These are phyloP conservation scores for Agriotes lineatus DNA, from an alignment of 2,888 invertebrate genomes.

Conservation along the genomic window DNA sequence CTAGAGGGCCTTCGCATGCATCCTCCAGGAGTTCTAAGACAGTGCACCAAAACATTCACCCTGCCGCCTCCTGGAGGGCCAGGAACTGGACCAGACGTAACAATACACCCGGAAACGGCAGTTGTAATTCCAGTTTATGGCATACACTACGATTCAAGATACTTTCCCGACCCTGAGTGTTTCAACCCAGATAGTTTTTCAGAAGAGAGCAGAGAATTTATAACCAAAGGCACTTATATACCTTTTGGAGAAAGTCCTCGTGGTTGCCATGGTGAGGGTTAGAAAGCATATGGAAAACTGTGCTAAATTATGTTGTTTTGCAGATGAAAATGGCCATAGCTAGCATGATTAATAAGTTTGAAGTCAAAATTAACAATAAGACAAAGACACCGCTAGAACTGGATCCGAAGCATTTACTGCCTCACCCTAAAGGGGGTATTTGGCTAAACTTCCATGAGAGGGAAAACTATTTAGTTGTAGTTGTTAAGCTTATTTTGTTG, in stretches of 20 bases:
- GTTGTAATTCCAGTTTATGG: constrained; percentile 46
- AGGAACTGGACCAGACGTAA: constrained; percentile 48
- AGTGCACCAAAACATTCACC: constrained; percentile 49
- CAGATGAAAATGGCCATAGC: constrained; percentile 51
- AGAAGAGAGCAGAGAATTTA: constrained; percentile 52
- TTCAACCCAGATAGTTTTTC: constrained; percentile 52
- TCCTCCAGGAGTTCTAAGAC: constrained; percentile 51
- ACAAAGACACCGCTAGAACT: constrained; percentile 51
- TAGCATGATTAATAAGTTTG: constrained; percentile 55
- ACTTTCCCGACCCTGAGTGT: constrained; percentile 45
- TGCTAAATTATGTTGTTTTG: neutral
- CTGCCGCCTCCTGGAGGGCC: constrained; percentile 49
- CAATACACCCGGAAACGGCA: constrained; percentile 45
- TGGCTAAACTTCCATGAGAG: constrained; percentile 53
- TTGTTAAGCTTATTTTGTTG: no score
- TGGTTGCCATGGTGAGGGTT: constrained; percentile 53
- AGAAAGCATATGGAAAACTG: neutral
- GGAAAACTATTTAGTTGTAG: no score
- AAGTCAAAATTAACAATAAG: constrained; percentile 56
- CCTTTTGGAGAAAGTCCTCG: constrained; percentile 59
- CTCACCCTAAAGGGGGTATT: constrained; percentile 49
- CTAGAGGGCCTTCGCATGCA: constrained; percentile 56
- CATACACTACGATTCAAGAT: constrained; percentile 48
- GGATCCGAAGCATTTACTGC: constrained; percentile 49
- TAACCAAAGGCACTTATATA: constrained; percentile 54